These are phyloP conservation scores for Alsophila aescularia DNA, from an alignment of 2,888 invertebrate genomes.

Conservation along the genomic window DNA sequence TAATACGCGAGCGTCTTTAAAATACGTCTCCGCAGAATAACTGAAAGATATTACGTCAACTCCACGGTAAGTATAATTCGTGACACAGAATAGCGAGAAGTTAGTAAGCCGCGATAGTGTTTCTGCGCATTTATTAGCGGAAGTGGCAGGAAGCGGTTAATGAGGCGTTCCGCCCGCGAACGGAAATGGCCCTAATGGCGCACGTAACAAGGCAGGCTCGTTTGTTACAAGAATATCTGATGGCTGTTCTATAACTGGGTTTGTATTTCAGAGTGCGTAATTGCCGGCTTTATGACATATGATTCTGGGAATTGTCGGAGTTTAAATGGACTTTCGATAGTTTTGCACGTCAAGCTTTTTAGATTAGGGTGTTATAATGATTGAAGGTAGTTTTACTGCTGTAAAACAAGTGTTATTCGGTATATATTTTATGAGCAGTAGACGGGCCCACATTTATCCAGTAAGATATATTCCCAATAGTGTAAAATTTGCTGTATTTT, in stretches of 20 bases:
- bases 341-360: constrained; percentile 1
- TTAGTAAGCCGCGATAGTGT: constrained; percentile 27
- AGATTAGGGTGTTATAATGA: background rate
- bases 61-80: constrained; percentile 6
- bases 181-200: constrained; percentile 55
- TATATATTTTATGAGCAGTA: too few relatives aligned
- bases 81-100: constrained; percentile 4
- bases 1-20: too few relatives aligned
- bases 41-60: background rate
- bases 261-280: constrained; percentile 34
- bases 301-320: constrained; percentile 8
- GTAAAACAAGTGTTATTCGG: too few relatives aligned
- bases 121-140: constrained; percentile 34
- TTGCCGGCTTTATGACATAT: constrained; percentile 20
- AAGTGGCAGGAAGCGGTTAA: constrained; percentile 46
- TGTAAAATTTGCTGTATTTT: too few relatives aligned
- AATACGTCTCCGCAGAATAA: background rate
- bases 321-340: constrained; percentile 19
- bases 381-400: background rate
- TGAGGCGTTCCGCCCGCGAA: constrained; percentile 49
- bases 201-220: constrained; percentile 51
- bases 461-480: too few relatives aligned
- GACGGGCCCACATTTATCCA: too few relatives aligned
- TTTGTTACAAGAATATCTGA: constrained; percentile 12
- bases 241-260: constrained; percentile 41